Percentiles rank a stretch among this genome's conserved stretches.
Conservation (phyloP, 2,888 invertebrate species). For the Catotricha subobsoleta region DNA sequence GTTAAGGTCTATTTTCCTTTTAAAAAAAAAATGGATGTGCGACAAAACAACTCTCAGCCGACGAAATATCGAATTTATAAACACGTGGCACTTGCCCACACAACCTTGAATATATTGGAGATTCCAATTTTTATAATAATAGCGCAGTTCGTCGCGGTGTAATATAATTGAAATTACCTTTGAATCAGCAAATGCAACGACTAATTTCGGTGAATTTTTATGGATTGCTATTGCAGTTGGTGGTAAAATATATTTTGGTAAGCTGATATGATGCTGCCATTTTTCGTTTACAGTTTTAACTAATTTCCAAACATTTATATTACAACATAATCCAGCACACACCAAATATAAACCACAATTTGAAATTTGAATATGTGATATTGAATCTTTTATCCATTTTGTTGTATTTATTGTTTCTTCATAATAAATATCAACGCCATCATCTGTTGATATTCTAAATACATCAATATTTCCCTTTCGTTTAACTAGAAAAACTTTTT, state of each 20-base stretch:
- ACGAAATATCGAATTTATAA: too few species aligned
- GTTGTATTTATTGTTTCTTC: slow-evolving; percentile 17
- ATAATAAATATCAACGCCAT: slow-evolving; percentile 21
- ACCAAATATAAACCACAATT: slow-evolving; percentile 42
- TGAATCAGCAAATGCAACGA: slow-evolving; percentile 62
- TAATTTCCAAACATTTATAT: slow-evolving; percentile 44
- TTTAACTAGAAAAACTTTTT: slow-evolving; percentile 29
- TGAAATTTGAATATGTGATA: slow-evolving; percentile 35
- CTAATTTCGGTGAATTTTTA: slow-evolving; percentile 36
- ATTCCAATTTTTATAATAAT: background rate
- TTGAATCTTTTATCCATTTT: slow-evolving; percentile 31
- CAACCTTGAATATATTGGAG: too few species aligned
- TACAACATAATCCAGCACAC: slow-evolving; percentile 44
- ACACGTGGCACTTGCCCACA: too few species aligned
- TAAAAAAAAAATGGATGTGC: too few species aligned
- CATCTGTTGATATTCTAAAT: slow-evolving; percentile 20
- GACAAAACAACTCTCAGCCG: too few species aligned
- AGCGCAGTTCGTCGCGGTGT: background rate
- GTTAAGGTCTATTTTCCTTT: too few species aligned
- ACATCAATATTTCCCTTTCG: slow-evolving; percentile 26
- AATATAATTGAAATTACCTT: slow-evolving; percentile 46
- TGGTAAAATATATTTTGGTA: slow-evolving; percentile 52
- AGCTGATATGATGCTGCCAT: slow-evolving; percentile 33
- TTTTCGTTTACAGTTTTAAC: slow-evolving; percentile 22
- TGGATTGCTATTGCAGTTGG: slow-evolving; percentile 57